Conservation (phyloP, 2,113 vertebrate species). For the Chaenocephalus aceratus region DNA sequence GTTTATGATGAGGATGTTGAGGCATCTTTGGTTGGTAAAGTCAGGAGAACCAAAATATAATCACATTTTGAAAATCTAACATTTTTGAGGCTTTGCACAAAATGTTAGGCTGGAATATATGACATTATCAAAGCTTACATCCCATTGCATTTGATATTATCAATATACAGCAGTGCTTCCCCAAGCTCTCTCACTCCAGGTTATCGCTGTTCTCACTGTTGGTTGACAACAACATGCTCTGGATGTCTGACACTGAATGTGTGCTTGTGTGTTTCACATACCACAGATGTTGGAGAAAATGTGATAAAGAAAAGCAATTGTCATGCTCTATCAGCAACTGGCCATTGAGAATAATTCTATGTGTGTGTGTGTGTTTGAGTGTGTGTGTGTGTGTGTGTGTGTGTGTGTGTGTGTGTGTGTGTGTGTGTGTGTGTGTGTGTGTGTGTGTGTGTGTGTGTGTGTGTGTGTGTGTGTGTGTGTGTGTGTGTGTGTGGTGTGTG, state of each 20-base stretch:
- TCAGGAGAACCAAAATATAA: too few relatives aligned
- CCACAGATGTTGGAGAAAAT: slow-evolving; percentile 13
- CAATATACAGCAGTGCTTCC: not conserved
- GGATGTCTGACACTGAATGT: not conserved
- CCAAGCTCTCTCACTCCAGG: not conserved
- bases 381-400: not conserved
- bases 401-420: not conserved
- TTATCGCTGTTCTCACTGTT: not conserved
- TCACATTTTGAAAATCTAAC: not conserved
- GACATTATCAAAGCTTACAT: not conserved
- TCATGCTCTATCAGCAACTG: not conserved
- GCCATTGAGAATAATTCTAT: not conserved
- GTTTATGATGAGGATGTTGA: not conserved
- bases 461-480: not conserved
- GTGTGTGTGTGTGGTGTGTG: not conserved
- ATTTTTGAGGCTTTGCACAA: not conserved
- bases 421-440: slow-evolving; percentile 1
- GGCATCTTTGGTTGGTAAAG: too few relatives aligned
- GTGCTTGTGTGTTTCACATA: not conserved
- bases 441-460: not conserved
- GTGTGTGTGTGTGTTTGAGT: not conserved
- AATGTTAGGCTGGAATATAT: not conserved
- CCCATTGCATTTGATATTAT: not conserved
- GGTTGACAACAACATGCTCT: not conserved
- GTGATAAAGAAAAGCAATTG: slow-evolving; percentile 9